Evolutionary conservation across 1,140 invertebrate species (phyloP).

Genomic region (Neotoxoptera formosana): DNA sequence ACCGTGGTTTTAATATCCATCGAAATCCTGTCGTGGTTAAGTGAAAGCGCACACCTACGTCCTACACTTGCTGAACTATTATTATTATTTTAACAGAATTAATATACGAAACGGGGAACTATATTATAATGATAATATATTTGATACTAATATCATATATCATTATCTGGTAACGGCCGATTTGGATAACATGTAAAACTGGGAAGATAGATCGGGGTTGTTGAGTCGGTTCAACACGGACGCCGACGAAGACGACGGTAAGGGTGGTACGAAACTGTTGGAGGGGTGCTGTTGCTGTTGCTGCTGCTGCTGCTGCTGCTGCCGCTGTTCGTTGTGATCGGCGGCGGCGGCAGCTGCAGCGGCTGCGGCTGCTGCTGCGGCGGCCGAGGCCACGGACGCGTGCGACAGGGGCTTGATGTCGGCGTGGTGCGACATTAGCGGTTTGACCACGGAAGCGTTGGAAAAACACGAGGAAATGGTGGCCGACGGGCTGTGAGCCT

Average conservation of each 20-base stretch:
- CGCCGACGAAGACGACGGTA: background rate
- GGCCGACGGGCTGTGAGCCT: constrained; percentile 65
- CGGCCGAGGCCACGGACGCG: background rate
- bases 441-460: background rate
- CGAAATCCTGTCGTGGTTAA: background rate
- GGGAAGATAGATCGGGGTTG: constrained; percentile 14
- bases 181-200: constrained; percentile 43
- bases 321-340: constrained; percentile 25
- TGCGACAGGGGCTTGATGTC: constrained; percentile 28
- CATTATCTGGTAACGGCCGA: constrained; percentile 38
- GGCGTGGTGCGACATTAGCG: background rate
- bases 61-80: background rate
- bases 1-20: background rate
- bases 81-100: background rate
- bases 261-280: background rate
- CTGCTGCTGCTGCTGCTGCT: constrained; percentile 37
- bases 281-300: constrained; percentile 27
- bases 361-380: background rate
- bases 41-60: background rate
- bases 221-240: constrained; percentile 3
- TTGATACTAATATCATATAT: background rate
- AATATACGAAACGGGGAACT: background rate
- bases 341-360: background rate
- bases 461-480: constrained; percentile 61
- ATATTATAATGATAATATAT: background rate